phyloP scores from a whole-genome alignment of 2,113 vertebrate genomes.

The Peromyscus maniculatus region DNA sequence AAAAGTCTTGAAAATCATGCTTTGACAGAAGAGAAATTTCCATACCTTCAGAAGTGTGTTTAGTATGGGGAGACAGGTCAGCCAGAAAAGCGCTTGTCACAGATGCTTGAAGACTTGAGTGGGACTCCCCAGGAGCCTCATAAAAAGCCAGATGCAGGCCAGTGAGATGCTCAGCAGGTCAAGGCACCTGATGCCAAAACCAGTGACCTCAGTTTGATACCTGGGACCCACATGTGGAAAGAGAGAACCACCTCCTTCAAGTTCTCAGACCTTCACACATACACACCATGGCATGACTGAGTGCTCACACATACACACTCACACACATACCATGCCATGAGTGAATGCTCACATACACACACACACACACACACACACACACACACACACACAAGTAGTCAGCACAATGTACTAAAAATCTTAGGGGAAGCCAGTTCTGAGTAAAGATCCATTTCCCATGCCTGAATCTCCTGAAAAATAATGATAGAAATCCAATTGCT shows the following conservation, averaged over 20 bases:
- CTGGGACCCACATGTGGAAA: background rate
- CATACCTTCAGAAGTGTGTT: background rate
- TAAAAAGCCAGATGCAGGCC: background rate
- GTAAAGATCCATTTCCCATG: background rate
- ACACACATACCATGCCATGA: background rate
- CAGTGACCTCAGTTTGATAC: background rate
- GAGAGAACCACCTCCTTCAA: background rate
- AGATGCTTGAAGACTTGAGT: background rate
- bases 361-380: background rate
- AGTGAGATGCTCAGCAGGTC: background rate
- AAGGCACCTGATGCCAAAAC: background rate
- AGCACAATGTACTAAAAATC: background rate
- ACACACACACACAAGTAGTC: background rate
- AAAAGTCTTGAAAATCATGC: background rate
- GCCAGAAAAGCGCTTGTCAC: background rate
- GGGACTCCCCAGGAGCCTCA: too few species aligned
- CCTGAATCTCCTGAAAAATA: conserved; percentile 28
- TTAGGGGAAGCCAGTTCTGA: background rate
- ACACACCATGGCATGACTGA: background rate
- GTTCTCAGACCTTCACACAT: background rate
- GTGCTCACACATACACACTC: background rate
- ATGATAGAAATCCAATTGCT: background rate
- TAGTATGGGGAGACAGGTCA: background rate
- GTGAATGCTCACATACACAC: background rate
- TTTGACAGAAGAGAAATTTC: background rate